phyloP scores from a whole-genome alignment of 2,113 vertebrate genomes.

The Micronycteris hirsuta region DNA sequence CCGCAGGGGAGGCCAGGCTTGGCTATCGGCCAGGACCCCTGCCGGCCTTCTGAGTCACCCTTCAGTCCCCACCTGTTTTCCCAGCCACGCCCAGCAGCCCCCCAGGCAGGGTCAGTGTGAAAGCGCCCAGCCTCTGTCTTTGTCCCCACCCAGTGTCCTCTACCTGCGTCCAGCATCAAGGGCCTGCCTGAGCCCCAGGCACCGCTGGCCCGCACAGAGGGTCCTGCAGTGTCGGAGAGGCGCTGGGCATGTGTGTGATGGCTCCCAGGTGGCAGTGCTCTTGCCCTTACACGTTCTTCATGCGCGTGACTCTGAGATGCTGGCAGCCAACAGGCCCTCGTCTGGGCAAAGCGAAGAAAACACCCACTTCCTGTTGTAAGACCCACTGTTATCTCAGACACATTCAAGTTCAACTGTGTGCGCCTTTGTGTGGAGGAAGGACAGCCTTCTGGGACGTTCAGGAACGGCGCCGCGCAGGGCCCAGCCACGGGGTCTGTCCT shows the following conservation, averaged over 20 bases:
- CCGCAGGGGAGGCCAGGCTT: accelerated
- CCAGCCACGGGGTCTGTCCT: not conserved
- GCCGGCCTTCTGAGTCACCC: not conserved
- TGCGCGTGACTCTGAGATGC: not conserved
- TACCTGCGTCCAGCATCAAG: not conserved
- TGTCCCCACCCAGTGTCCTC: accelerated
- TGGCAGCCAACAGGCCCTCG: not conserved
- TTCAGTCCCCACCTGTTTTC: accelerated
- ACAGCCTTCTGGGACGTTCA: no score
- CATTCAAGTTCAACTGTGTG: not conserved
- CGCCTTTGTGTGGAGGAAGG: not conserved
- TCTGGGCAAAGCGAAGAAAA: not conserved
- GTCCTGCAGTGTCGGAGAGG: no score
- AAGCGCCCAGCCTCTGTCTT: not conserved
- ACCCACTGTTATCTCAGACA: not conserved
- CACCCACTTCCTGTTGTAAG: not conserved
- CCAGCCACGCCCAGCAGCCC: not conserved
- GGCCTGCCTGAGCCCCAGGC: not conserved
- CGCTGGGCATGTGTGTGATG: accelerated
- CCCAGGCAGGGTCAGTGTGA: accelerated
- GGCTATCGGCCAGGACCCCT: accelerated
- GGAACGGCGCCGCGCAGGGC: not conserved
- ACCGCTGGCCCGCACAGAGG: accelerated
- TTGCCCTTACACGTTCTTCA: no score
- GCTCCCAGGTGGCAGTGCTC: not conserved